Evolutionary conservation across 2,888 invertebrate genomes (phyloP), one percentile per base, ranked within the genome.

Genomic region (Orchestes rusci): DNA sequence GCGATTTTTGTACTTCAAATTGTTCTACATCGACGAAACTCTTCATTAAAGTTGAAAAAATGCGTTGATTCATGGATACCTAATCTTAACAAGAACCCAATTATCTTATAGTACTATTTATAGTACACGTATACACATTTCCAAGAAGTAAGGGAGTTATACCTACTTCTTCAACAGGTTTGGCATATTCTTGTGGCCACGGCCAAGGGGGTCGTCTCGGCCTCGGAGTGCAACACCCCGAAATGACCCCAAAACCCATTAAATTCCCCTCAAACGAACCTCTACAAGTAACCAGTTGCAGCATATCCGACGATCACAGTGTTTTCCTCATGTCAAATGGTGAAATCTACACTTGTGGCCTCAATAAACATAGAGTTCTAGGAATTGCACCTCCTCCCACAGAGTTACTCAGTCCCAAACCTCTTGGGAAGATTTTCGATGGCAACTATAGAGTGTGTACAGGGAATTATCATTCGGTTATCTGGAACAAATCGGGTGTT

Each of bases 131-230:
- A n/a, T n/a, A n/a, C n/a, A n/a, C n/a, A n/a, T n/a, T n/a, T n/a
- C 28, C 2, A 3, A 28, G 28, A n/a, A 28, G 2, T 28, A 3
- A 28, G 28, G 12, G 12, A 28, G 12, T 3, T n/a, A 28, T 3
- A n/a, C 2, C 12, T n/a, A 13, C 8, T 18, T 16, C 27, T 45
- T 33, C 16, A 1, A 15, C 39, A 56, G 57, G 57, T 17, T 48
- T 43, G 27, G 51, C 50, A 13, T 55, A 52, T 43, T 53, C 57
- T 15, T 86, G 88, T 63, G 93, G 92, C 0, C 86, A 88, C 68
- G 83, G 87, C 8, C 81, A 80, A 51, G 84, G 84, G 10, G 86
- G 85, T 0, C 67, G 84, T 13, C 75, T 90, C 12, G 90, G 90
- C 23, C 76, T 80, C 4, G 76, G 77, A 1, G 70, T 72, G 37